Base-by-base conservation (phyloP, 2,888 invertebrate species). In the Volucella bombylans region DNA sequence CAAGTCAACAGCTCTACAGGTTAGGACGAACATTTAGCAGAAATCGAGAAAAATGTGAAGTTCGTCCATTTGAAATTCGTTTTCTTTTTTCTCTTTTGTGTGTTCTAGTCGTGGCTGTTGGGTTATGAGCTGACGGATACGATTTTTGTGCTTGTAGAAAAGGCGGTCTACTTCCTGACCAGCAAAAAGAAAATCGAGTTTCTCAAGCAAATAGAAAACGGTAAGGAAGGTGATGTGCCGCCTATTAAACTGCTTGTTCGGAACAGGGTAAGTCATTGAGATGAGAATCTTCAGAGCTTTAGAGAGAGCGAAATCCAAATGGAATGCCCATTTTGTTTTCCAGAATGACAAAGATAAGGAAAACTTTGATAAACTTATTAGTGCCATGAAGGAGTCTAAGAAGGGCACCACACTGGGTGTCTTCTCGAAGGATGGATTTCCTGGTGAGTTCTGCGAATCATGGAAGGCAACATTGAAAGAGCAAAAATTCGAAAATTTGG, bases 161-260 rank as follows among this genome's bases (percentile, higher is more conserved):
- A 96, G 55, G 94, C 94, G 49, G 96, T 99, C 86, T 95, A 96
- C 90, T 97, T 99, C 89, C 93, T 99, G 77, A 97, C 98, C 1
- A 98, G 98, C 90, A 99, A 98, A 92, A 99, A 99, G 93, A 99
- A 99, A 92, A 97, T 98, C 86, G 99, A 99, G 89, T 99, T 99
- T 92, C 93, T 99, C 65, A 95, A 96, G 88, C 97, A 97, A 91
- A 95, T 97, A 54, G 97, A 98, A 91, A 95, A 94, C 89, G 94
- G 94, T 18, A 97, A 96, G 91, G 97, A 97, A 88, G 96, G 97
- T 87, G 95, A 95, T 87, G 93, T 98, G 49, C 97, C 98, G 10
- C 94, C 96, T 71, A 94, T 99, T 8, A 97, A 96, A 90, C 93
- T 99, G 39, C 93, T 98, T 71, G 94, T 96, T 12, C 94, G 99